Evolutionary conservation across 1,140 invertebrate species (phyloP).

Genomic region (Bombus waltoni): DNA sequence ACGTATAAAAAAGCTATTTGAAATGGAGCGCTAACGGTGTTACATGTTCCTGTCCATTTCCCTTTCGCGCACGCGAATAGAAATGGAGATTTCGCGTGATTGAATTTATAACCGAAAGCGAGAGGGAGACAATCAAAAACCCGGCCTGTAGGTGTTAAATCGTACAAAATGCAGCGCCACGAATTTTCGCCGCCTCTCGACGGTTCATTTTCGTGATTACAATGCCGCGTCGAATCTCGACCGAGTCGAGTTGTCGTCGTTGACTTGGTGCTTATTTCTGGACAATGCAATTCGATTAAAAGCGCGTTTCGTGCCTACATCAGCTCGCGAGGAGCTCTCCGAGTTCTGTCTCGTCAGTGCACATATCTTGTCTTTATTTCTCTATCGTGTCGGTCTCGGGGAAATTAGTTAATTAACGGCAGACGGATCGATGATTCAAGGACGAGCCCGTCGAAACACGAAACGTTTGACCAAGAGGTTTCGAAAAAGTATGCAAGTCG

Average conservation of each 20-base stretch:
- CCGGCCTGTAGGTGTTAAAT: slow-evolving; percentile 2
- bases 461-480: neutral
- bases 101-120: slow-evolving; percentile 1
- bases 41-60: neutral
- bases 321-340: neutral
- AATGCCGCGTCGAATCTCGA: neutral
- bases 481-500: neutral
- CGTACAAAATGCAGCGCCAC: neutral
- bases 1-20: neutral
- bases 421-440: neutral
- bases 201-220: slow-evolving; percentile 21
- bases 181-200: neutral
- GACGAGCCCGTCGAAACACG: neutral
- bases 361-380: slow-evolving; percentile 1
- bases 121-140: neutral
- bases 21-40: neutral
- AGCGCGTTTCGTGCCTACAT: neutral
- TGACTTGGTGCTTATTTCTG: neutral
- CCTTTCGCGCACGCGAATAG: too few relatives aligned
- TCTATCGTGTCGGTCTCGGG: neutral
- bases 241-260: neutral
- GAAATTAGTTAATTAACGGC: slow-evolving; percentile 22
- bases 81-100: neutral
- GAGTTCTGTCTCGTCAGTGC: neutral
- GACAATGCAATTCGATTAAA: slow-evolving; percentile 19